Evolutionary conservation across 2,797 vertebrate species (phyloP).

Genomic region (Sylvia borin): DNA sequence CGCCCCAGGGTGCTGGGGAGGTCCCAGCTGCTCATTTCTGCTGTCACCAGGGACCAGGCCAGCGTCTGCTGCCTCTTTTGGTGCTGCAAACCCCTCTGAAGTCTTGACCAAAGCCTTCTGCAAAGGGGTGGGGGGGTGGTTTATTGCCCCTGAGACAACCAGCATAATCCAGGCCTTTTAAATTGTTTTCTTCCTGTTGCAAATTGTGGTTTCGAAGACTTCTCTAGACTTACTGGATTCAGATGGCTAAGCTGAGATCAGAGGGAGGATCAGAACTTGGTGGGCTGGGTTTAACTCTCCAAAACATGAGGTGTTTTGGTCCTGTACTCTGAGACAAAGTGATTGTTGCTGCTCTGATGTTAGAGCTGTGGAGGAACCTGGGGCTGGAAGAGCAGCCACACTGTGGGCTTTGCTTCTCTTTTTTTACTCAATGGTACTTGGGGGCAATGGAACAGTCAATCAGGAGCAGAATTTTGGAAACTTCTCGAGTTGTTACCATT

Average conservation of each 20-base stretch:
- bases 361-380: not conserved
- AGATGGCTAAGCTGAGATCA: not conserved
- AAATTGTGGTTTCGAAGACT: constrained; percentile 1
- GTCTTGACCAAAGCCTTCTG: constrained; percentile 7
- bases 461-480: constrained; percentile 45
- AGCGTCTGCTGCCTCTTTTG: constrained; percentile 31
- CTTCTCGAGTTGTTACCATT: constrained; percentile 68
- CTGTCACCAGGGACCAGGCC: constrained; percentile 32
- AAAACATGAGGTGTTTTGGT: not conserved
- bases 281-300: not conserved
- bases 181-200: not conserved
- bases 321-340: not conserved
- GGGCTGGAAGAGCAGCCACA: not conserved
- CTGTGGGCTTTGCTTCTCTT: not conserved
- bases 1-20: not conserved
- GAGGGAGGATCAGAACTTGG: not conserved
- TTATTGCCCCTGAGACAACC: constrained; percentile 16
- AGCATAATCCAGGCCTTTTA: not conserved
- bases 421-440: constrained; percentile 71
- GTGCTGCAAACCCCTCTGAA: constrained; percentile 60
- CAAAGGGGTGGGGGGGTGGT: not conserved
- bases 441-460: constrained; percentile 13
- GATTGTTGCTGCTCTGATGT: not conserved
- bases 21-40: not conserved
- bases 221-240: not conserved